Conservation (phyloP, 2,113 vertebrate species). For the Tachuris rubrigastra region DNA sequence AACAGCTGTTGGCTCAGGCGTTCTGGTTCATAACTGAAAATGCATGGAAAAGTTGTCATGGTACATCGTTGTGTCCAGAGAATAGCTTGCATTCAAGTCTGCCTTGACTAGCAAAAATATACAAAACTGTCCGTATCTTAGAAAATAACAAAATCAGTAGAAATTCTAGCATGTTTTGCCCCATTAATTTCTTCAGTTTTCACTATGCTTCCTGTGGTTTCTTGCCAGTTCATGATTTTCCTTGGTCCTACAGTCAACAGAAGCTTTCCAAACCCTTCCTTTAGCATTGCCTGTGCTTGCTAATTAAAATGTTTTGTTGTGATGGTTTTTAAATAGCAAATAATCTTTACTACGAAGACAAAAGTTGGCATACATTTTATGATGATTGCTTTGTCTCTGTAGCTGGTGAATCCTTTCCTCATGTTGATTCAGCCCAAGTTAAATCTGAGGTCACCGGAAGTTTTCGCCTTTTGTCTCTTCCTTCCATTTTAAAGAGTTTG, state of each 20-base stretch:
- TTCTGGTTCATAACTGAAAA: background rate
- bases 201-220: background rate
- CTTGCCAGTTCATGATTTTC: background rate
- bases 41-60: background rate
- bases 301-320: background rate
- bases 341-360: background rate
- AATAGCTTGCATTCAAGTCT: background rate
- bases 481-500: background rate
- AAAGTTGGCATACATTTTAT: background rate
- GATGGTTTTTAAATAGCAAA: background rate
- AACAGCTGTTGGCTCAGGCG: accelerated
- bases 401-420: background rate
- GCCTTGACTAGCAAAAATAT: background rate
- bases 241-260: background rate
- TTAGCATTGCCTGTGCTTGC: accelerated
- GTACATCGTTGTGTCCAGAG: background rate
- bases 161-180: background rate
- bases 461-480: background rate
- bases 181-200: background rate
- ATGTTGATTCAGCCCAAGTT: background rate
- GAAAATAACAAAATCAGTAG: background rate
- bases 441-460: background rate
- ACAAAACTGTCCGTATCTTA: background rate
- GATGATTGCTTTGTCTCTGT: background rate
- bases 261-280: background rate